Percentiles rank a stretch among this genome's conserved stretches.
These are phyloP conservation scores for Morpho deidamia DNA, from an alignment of 2,888 invertebrate genomes.

Conservation along the genomic window DNA sequence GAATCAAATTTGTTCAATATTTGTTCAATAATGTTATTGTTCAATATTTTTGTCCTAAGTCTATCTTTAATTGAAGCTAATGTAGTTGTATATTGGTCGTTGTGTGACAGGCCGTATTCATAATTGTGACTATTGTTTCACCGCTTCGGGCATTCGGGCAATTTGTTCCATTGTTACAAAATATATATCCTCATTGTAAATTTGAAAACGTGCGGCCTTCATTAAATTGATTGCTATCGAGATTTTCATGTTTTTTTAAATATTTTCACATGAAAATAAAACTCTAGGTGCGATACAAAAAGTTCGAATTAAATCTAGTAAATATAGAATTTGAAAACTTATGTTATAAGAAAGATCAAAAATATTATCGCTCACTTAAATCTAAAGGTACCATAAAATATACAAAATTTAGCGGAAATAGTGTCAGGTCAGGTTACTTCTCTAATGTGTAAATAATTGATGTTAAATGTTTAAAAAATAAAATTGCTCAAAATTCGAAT, in stretches of 20 bases:
- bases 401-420: no score
- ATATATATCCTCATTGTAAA: constrained; percentile 53
- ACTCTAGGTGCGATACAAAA: no score
- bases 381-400: no score
- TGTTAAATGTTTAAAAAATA: no score
- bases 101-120: constrained; percentile 55
- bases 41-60: constrained; percentile 13
- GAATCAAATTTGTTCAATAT: not conserved
- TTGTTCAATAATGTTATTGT: not conserved
- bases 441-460: no score
- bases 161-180: constrained; percentile 71
- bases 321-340: no score
- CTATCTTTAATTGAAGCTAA: constrained; percentile 45
- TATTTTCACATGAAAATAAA: not conserved
- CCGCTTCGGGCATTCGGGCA: constrained; percentile 47
- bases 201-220: constrained; percentile 32
- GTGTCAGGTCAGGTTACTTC: no score
- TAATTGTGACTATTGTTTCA: constrained; percentile 68
- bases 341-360: no score
- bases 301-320: no score
- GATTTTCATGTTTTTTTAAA: constrained; percentile 16
- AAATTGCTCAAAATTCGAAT: no score
- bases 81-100: constrained; percentile 50
- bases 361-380: no score
- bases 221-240: constrained; percentile 30